phyloP scores from a whole-genome alignment of 2,888 invertebrate genomes.

The Junonia oenone region DNA sequence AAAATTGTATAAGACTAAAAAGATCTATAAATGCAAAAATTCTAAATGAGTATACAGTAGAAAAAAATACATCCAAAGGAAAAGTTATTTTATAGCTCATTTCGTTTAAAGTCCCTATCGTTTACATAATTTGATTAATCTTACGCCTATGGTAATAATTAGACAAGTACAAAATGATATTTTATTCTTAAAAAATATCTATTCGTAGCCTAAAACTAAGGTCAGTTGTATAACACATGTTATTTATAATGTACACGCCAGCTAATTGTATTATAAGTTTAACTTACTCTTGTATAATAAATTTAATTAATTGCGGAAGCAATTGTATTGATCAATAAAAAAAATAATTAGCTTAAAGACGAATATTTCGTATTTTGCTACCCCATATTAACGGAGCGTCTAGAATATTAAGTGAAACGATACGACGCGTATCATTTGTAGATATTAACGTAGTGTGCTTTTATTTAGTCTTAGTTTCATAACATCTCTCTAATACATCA shows the following conservation, averaged over 20 bases:
- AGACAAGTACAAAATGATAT: constrained; percentile 80
- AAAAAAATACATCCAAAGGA: constrained; percentile 75
- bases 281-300: constrained; percentile 42
- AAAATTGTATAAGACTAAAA: constrained; percentile 71
- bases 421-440: constrained; percentile 12
- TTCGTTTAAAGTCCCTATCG: constrained; percentile 68
- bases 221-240: constrained; percentile 71
- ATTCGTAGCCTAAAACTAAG: constrained; percentile 72
- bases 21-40: constrained; percentile 77
- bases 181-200: constrained; percentile 68
- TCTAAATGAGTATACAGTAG: constrained; percentile 71
- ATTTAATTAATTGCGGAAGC: constrained; percentile 29
- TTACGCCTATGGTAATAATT: constrained; percentile 74
- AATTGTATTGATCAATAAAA: constrained; percentile 6
- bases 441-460: constrained; percentile 17
- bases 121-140: constrained; percentile 74
- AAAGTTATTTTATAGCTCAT: constrained; percentile 64
- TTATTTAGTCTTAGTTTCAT: constrained; percentile 36
- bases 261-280: constrained; percentile 37
- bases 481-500: constrained; percentile 22
- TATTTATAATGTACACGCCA: constrained; percentile 58
- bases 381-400: constrained; percentile 17
- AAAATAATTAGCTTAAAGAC: constrained; percentile 5
- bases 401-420: constrained; percentile 17
- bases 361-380: constrained; percentile 5